These are phyloP conservation scores for Dreissena rostriformis DNA, from an alignment of 1,140 invertebrate genomes.

Conservation along the genomic window DNA sequence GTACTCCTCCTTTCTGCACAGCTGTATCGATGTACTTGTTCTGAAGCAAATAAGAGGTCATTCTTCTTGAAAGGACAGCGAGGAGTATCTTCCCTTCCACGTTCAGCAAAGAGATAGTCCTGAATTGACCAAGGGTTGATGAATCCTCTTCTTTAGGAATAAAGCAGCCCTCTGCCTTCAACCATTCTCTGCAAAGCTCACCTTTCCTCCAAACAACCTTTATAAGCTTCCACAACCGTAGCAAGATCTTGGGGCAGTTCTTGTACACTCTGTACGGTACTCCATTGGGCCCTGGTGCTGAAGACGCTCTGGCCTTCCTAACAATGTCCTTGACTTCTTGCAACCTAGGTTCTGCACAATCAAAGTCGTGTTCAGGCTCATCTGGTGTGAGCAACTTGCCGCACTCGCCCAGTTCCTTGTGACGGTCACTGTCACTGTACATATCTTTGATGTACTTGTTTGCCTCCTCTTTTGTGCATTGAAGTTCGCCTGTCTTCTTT, in stretches of 20 bases:
- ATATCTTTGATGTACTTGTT: constrained; percentile 11
- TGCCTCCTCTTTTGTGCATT: constrained; percentile 10
- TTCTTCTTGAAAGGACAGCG: neutral
- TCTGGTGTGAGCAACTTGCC: constrained; percentile 15
- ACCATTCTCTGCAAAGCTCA: constrained; percentile 10
- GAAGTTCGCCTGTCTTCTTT: constrained; percentile 1
- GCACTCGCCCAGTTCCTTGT: constrained; percentile 3
- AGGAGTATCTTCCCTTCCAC: constrained; percentile 27
- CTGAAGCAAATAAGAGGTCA: constrained; percentile 13
- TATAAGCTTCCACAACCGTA: constrained; percentile 5
- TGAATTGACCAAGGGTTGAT: neutral
- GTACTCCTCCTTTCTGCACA: constrained; percentile 48
- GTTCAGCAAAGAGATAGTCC: constrained; percentile 22
- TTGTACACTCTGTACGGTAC: constrained; percentile 42
- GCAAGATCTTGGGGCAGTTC: constrained; percentile 31
- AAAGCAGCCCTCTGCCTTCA: constrained; percentile 24
- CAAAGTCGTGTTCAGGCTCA: neutral
- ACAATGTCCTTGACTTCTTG: constrained; percentile 7
- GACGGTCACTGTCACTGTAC: constrained; percentile 14
- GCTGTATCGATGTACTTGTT: constrained; percentile 39
- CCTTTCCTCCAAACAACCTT: constrained; percentile 46
- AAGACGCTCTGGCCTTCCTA: constrained; percentile 17
- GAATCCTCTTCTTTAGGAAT: constrained; percentile 31
- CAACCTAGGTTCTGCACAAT: constrained; percentile 25
- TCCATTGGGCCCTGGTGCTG: constrained; percentile 44